Conservation (phyloP, 2,888 invertebrate genomes). For the Lasioglossum calceatum region DNA sequence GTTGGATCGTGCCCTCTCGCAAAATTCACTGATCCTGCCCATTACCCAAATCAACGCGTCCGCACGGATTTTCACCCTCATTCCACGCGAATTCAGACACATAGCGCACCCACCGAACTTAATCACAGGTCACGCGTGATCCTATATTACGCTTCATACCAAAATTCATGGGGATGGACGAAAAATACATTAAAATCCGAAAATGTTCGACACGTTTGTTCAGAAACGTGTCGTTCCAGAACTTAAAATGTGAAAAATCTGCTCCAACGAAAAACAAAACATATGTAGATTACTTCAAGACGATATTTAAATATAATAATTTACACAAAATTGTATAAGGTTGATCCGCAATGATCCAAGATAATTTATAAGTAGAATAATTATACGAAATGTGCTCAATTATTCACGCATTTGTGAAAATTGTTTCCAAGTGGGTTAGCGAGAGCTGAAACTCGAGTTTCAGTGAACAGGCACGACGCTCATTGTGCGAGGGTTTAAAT, state of each 20-base stretch:
- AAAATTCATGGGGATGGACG: not conserved
- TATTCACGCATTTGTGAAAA: not conserved
- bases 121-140: not conserved
- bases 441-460: not conserved
- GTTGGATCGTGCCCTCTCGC: not conserved
- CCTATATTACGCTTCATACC: not conserved
- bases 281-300: too few species aligned
- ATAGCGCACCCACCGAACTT: not conserved
- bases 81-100: not conserved
- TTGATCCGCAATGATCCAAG: too few species aligned
- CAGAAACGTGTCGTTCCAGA: not conserved
- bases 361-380: not conserved
- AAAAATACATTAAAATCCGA: not conserved
- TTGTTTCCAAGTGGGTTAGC: not conserved
- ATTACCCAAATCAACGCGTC: constrained; percentile 22
- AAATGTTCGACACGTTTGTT: not conserved
- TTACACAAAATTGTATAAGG: not conserved
- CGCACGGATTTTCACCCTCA: not conserved
- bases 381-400: not conserved
- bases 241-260: not conserved
- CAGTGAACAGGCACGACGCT: not conserved
- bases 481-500: not conserved
- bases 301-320: too few species aligned
- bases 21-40: constrained; percentile 7
- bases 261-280: not conserved